Percentiles rank a stretch among this genome's conserved stretches.
phyloP scores from a whole-genome alignment of 2,797 vertebrate species.

The Ispidina lecontei region DNA sequence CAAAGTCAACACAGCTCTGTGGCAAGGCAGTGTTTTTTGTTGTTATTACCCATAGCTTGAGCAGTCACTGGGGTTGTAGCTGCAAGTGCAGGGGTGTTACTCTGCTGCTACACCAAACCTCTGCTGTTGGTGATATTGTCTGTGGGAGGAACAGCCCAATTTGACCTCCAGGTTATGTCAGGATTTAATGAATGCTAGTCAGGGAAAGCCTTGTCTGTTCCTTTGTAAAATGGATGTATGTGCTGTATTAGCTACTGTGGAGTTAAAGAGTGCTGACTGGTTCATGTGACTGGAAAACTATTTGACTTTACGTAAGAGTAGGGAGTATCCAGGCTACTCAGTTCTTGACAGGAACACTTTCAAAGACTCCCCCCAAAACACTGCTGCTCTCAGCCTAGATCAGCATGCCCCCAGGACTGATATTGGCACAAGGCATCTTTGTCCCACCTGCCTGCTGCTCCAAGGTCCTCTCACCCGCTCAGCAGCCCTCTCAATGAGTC shows the following conservation, averaged over 20 bases:
- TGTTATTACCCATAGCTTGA: not conserved
- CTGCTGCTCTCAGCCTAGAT: not conserved
- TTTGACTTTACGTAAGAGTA: not conserved
- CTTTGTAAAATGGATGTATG: not conserved
- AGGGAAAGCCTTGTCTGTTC: not conserved
- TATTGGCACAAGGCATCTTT: not conserved
- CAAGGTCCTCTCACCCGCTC: not conserved
- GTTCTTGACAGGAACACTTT: not conserved
- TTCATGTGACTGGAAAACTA: not conserved
- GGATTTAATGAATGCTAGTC: not conserved
- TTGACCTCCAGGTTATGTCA: not conserved
- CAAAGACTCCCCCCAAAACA: not conserved
- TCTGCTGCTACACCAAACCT: not conserved
- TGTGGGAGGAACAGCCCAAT: rapidly evolving
- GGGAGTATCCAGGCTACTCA: not conserved
- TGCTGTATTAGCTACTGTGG: not conserved
- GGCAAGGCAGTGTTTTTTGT: not conserved
- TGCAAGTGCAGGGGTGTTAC: rapidly evolving
- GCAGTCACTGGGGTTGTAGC: rapidly evolving
- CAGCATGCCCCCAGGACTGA: not conserved
- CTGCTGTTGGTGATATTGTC: rapidly evolving
- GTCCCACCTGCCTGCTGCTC: not conserved
- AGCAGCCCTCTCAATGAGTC: not conserved
- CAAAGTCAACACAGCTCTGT: not conserved
- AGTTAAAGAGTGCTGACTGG: not conserved